Evolutionary conservation across 2,888 invertebrate species (phyloP), one percentile per base, ranked within the genome.

Genomic region (Axea sp.): DNA sequence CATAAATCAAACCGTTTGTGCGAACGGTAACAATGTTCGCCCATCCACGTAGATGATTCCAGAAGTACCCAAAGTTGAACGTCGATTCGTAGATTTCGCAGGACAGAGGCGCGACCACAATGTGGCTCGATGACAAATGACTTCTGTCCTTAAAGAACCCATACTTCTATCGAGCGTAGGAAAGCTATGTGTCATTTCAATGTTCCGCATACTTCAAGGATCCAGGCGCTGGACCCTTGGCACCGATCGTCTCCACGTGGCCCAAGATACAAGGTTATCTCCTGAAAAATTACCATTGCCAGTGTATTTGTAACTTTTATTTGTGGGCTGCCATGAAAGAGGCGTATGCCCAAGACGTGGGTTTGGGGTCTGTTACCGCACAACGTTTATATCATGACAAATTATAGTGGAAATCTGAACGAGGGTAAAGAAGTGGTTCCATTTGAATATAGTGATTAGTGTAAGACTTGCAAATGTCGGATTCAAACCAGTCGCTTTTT

Each of bases 91-190:
- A n/a, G n/a, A n/a, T 22, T 22, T 22, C 43, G 59, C 57, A 74
- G 74, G 77, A 69, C 78, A 82, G 81, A 84, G 85, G 87, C 87
- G 86, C 86, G 84, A 86, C 84, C 86, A 82, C 85, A 86, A 84
- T 86, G 83, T 80, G 78, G 76, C 77, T 49, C 82, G 83, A 85
- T 87, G 87, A 87, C 87, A 87, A 87, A 87, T 86, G 84, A 83
- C 80, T 79, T 75, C 65, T 60, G 59, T 51, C 62, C 69, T 75
- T 47, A 62, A 72, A 55, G 74, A 59, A 60, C 49, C 67, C 53
- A 73, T 69, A 59, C 60, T 57, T 35, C 43, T 49, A 68, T 57
- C 53, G 62, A 43, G 65, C 69, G 22, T 55, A 55, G 57, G 68
- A 78, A 78, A 75, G 55, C 78, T 76, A 75, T 78, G 74, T 67